Evolutionary conservation across 2,888 invertebrate species (phyloP), one percentile per base, ranked within the genome.

Genomic region (Cerastoderma edule): DNA sequence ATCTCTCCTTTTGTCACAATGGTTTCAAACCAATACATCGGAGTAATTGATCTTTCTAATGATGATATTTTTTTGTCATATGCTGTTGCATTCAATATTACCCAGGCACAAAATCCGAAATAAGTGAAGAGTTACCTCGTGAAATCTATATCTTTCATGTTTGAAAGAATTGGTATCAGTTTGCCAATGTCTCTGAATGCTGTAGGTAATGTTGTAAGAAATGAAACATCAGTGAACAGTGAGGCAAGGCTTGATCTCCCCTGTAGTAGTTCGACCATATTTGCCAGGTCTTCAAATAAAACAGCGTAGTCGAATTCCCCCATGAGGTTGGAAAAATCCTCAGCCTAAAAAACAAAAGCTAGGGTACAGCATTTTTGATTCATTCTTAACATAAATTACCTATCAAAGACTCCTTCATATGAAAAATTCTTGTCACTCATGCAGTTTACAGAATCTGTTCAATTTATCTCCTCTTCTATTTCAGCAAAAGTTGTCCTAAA

Each of bases 201-300:
- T 19, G 27, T 28, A 3, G 86, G 85, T 24, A 86, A 63, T 3
- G 64, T 75, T 1, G 72, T 71, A 5, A 88, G 71, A 6, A 84
- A 70, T 16, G 72, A 63, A 22, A 88, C 64, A 19, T 72, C 66
- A 0, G 83, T 64, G 28, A 87, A 35, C 27, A 75, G 24, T 13
- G 53, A 53, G 4, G 89, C 46, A 8, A 83, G 22, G 28, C 63
- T 50, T 0, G 85, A 80, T 0, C 83, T 79, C 10, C 79, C 78
- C 33, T 84, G 64, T 30, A 84, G 64, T 39, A 88, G 54, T 19
- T 89, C 88, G 19, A 87, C 30, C 76, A 90, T 80, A n/a, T 84
- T 72, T 6, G 87, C 88, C 10, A 89, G 60, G 48, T 87, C 88
- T 16, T 75, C 72, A 27, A 86, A 10, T 5, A 78, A 78, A 28